phyloP scores from a whole-genome alignment of 1,140 invertebrate genomes.

The Mizuhopecten yessoensis region DNA sequence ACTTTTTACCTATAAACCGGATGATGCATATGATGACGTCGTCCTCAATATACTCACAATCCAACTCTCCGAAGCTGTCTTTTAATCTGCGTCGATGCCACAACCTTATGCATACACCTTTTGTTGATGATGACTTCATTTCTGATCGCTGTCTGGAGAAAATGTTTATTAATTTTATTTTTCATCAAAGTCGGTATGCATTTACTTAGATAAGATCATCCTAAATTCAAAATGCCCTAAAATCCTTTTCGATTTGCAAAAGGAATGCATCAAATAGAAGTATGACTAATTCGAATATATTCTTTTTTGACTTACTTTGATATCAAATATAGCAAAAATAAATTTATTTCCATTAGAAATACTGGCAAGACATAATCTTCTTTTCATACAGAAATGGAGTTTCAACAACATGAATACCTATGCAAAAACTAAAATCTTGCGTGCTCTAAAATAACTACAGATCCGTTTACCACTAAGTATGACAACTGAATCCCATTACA shows the following conservation, averaged over 20 bases:
- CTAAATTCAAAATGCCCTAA: too few relatives aligned
- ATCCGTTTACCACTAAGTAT: not conserved
- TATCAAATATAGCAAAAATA: too few relatives aligned
- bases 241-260: too few relatives aligned
- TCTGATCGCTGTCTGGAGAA: not conserved
- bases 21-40: not conserved
- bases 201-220: too few relatives aligned
- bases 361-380: too few relatives aligned
- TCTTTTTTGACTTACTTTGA: too few relatives aligned
- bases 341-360: too few relatives aligned
- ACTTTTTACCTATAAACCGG: not conserved
- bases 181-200: too few relatives aligned
- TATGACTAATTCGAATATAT: too few relatives aligned
- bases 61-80: not conserved
- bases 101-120: constrained; percentile 3
- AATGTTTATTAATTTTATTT: too few relatives aligned
- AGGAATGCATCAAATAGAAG: too few relatives aligned
- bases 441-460: not conserved
- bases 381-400: not conserved
- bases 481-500: not conserved
- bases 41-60: not conserved
- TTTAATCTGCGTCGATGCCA: not conserved
- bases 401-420: not conserved
- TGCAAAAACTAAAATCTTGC: not conserved
- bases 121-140: not conserved